Evolutionary conservation across 2,797 vertebrate genomes (phyloP).

Genomic region (Melanogrammus aeglefinus): DNA sequence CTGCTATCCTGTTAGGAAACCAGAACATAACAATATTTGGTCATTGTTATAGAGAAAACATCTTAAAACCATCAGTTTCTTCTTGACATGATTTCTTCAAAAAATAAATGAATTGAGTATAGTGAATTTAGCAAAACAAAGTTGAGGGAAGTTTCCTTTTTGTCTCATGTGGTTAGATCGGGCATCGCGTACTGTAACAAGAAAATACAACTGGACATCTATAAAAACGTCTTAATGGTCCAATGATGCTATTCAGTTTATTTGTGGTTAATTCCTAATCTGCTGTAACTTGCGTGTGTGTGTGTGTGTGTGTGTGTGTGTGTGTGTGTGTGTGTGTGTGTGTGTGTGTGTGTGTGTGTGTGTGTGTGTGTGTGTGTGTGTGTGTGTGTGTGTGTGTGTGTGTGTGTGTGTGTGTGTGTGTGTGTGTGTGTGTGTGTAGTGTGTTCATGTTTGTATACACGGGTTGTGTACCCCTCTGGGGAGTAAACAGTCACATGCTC

Average conservation of each 20-base stretch:
- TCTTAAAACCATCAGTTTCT: background rate
- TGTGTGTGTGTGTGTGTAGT: too few relatives aligned
- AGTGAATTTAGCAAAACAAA: background rate
- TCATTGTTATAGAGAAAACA: background rate
- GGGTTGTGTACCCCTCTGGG: constrained; percentile 68
- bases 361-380: too few relatives aligned
- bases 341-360: too few relatives aligned
- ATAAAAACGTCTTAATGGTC: background rate
- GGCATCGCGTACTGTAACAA: background rate
- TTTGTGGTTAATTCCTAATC: constrained; percentile 52
- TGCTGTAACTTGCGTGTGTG: constrained; percentile 29
- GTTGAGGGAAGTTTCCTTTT: background rate
- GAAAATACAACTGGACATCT: background rate
- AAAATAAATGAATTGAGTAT: background rate
- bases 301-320: constrained; percentile 18
- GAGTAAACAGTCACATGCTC: constrained; percentile 63
- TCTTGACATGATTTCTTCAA: background rate
- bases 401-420: too few relatives aligned
- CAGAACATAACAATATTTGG: background rate
- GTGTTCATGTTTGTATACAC: background rate
- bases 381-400: too few relatives aligned
- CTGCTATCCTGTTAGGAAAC: background rate
- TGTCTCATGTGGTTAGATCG: background rate
- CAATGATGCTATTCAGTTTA: constrained; percentile 58
- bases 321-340: constrained; percentile 24